A percentile compares a stretch with the other conserved stretches of the same genome.
These are phyloP conservation scores for Sinopyrophorus schimmeli DNA, from an alignment of 2,888 invertebrate species.

Conservation along the genomic window DNA sequence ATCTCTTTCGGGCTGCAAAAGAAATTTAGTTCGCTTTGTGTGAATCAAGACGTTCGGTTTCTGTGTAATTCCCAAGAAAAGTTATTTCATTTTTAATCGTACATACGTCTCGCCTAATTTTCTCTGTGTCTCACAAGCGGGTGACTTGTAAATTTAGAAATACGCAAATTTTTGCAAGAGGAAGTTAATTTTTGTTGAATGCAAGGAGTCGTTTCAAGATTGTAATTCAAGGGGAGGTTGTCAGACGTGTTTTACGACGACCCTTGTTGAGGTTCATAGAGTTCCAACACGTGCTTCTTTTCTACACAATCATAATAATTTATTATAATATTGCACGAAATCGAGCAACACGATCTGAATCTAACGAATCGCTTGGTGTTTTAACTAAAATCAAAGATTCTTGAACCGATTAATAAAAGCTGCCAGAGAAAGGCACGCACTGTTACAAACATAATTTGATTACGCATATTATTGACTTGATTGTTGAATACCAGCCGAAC, in stretches of 20 bases:
- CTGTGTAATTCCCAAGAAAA: conserved; percentile 16
- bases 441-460: conserved; percentile 15
- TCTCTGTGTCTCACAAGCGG: too few relatives aligned
- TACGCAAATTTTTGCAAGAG: too few relatives aligned
- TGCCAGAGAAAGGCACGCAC: conserved; percentile 23
- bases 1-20: conserved; percentile 18
- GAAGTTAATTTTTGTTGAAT: conserved; percentile 13
- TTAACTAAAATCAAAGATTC: conserved; percentile 23
- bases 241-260: conserved; percentile 14
- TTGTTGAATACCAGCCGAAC: conserved; percentile 10
- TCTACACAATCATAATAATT: conserved; percentile 30
- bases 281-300: conserved; percentile 31
- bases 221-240: conserved; percentile 13
- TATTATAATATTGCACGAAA: conserved; percentile 35
- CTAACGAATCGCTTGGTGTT: conserved; percentile 10
- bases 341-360: conserved; percentile 27
- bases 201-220: conserved; percentile 11
- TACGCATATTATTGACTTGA: conserved; percentile 9
- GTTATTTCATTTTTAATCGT: conserved; percentile 9
- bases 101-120: too few relatives aligned
- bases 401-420: conserved; percentile 20
- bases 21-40: conserved; percentile 23
- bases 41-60: conserved; percentile 17
- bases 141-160: too few relatives aligned
- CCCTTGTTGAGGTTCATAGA: conserved; percentile 15